phyloP scores from a whole-genome alignment of 1,140 invertebrate genomes.

The Penaeus japonicus region DNA sequence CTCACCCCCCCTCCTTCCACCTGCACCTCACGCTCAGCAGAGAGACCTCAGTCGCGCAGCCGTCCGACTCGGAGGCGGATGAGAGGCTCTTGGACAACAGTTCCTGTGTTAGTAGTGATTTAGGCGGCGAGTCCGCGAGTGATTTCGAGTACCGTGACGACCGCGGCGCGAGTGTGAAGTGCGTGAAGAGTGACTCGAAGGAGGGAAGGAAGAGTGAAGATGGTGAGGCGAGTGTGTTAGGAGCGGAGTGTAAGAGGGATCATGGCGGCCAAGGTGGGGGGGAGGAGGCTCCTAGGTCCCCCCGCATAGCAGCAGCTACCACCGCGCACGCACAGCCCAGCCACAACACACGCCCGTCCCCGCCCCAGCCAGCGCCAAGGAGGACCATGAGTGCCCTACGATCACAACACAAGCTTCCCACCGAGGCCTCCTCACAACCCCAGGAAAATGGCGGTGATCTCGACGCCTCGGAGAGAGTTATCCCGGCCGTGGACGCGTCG shows the following conservation, averaged over 20 bases:
- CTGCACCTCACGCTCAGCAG: slow-evolving; percentile 54
- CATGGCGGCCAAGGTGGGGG: slow-evolving; percentile 20
- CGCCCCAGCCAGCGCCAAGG: slow-evolving; percentile 31
- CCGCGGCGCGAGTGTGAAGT: slow-evolving; percentile 18
- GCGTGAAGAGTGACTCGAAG: neutral
- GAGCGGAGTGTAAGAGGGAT: slow-evolving; percentile 21
- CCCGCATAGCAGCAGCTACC: slow-evolving; percentile 42
- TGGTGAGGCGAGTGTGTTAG: neutral
- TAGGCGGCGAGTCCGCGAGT: slow-evolving; percentile 41
- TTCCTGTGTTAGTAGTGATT: slow-evolving; percentile 42
- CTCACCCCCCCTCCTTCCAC: slow-evolving; percentile 51
- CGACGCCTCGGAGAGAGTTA: slow-evolving; percentile 48
- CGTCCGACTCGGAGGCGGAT: slow-evolving; percentile 57
- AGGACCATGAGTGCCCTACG: slow-evolving; percentile 39
- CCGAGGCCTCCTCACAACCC: neutral
- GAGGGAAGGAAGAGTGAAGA: neutral
- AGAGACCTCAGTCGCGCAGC: slow-evolving; percentile 54
- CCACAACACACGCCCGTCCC: slow-evolving; percentile 9
- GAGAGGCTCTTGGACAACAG: slow-evolving; percentile 34
- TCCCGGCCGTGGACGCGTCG: slow-evolving; percentile 27
- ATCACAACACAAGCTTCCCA: neutral
- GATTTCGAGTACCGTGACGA: slow-evolving; percentile 46
- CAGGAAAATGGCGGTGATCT: slow-evolving; percentile 36
- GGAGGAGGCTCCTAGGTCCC: slow-evolving; percentile 21
- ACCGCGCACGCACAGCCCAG: slow-evolving; percentile 17